A percentile compares a stretch with the other conserved stretches of the same genome.
Conservation (phyloP, 2,113 vertebrate species). For the Marmota monax region DNA sequence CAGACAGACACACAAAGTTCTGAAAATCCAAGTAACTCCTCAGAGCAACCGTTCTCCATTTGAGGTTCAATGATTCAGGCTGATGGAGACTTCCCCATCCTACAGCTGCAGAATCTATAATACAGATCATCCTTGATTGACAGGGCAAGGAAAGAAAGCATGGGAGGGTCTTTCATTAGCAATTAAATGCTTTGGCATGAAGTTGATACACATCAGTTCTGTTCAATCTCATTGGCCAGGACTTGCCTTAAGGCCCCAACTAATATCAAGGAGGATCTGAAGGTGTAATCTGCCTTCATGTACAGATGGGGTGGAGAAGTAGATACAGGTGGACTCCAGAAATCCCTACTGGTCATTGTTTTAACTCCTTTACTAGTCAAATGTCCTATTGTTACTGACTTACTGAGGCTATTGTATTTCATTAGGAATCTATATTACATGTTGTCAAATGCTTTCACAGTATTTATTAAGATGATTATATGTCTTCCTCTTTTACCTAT, state of each 20-base stretch:
- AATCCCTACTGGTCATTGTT: background rate
- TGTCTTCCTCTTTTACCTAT: background rate
- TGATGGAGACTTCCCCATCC: background rate
- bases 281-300: background rate
- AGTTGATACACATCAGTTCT: background rate
- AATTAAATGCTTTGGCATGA: background rate
- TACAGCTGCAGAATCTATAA: background rate
- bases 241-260: background rate
- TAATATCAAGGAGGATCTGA: background rate
- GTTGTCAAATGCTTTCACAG: constrained; percentile 38
- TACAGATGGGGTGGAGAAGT: background rate
- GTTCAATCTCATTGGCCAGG: background rate
- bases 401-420: background rate
- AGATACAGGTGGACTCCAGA: background rate
- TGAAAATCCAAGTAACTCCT: background rate
- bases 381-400: background rate
- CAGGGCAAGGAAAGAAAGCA: background rate
- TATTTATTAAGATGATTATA: background rate
- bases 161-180: background rate
- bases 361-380: background rate
- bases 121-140: background rate
- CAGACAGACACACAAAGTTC: background rate
- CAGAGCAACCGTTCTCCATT: background rate
- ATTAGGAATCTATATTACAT: constrained; percentile 53
- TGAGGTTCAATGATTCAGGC: background rate